phyloP scores from a whole-genome alignment of 2,888 invertebrate genomes.

The Andrena bucephala region DNA sequence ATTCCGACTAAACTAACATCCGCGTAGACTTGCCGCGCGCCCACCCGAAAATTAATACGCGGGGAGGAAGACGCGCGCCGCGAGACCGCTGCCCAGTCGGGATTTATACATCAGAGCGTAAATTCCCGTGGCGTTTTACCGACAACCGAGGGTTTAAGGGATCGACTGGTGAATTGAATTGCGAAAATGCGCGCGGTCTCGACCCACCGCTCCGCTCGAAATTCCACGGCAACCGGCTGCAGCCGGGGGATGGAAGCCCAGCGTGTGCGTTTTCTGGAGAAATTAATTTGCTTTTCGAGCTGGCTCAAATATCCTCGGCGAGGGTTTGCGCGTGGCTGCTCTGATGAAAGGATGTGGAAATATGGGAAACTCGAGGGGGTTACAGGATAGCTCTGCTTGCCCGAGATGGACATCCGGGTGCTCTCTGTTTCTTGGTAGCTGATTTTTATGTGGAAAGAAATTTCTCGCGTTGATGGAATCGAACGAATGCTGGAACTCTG shows the following conservation, averaged over 20 bases:
- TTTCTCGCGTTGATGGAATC: too few relatives aligned
- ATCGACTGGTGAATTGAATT: conserved; percentile 39
- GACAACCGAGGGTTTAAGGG: conserved; percentile 13
- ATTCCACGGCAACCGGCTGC: background rate
- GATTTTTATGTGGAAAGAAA: too few relatives aligned
- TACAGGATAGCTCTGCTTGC: too few relatives aligned
- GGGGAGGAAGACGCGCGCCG: conserved; percentile 25
- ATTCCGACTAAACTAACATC: conserved; percentile 65
- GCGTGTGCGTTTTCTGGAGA: too few relatives aligned
- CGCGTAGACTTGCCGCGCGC: conserved; percentile 35
- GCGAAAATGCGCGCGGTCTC: conserved; percentile 21
- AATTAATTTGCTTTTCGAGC: too few relatives aligned
- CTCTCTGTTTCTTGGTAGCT: too few relatives aligned
- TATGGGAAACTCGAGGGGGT: too few relatives aligned
- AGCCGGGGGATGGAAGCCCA: too few relatives aligned
- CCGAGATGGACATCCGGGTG: too few relatives aligned
- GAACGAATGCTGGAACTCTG: background rate
- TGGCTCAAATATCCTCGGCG: too few relatives aligned
- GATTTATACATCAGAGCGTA: conserved; percentile 47
- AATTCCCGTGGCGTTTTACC: conserved; percentile 28
- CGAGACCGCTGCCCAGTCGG: conserved; percentile 18
- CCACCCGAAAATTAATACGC: conserved; percentile 54
- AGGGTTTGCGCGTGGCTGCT: too few relatives aligned
- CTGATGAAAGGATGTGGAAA: too few relatives aligned
- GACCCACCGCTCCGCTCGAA: background rate